Base-by-base conservation (phyloP, 1,140 invertebrate species). In the Popillia japonica region DNA sequence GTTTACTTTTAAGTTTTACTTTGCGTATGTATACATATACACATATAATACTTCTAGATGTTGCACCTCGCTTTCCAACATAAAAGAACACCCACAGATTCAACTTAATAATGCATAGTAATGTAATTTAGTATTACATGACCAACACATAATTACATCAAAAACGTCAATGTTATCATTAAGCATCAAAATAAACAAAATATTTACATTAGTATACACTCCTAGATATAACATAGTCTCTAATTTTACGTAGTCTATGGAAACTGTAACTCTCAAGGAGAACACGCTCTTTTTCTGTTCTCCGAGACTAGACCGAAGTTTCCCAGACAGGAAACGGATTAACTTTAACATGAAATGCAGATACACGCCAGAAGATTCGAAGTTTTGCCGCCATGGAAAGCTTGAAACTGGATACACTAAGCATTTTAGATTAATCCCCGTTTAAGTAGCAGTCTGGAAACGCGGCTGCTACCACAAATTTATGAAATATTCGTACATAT, bases 401-500 rank as follows among this genome's bases (percentile, higher is more conserved):
- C 44, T n/a, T 48, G 44, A 48, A 48, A 48, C 44, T n/a, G 44
- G 44, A 48, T 48, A 48, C 44, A n/a, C 44, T 48, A n/a, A 48
- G 44, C 44, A n/a, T 48, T 11, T 11, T 10, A 48, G 44, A n/a
- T n/a, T 48, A 48, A 48, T 48, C 44, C 44, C 11, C 44, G 17
- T 48, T 48, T n/a, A 48, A 48, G 44, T 14, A 14, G 11, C 11
- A 10, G 44, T 48, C 44, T 48, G 44, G n/a, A 48, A 48, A n/a
- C 11, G 44, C 0, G 11, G 17, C 17, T 8, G 44, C 11, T 48
- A 42, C n/a, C n/a, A n/a, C n/a, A 11, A 10, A 48, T 48, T 48
- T 48, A 48, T 48, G 44, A 48, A 48, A 48, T 48, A 48, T 48
- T n/a, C 17, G 44, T 48, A 48, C 44, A 48, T 48, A 42, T n/a